A percentile compares a stretch with the other conserved stretches of the same genome.
Evolutionary conservation across 2,797 vertebrate genomes (phyloP).

Genomic region (Pteronotus mesoamericanus): DNA sequence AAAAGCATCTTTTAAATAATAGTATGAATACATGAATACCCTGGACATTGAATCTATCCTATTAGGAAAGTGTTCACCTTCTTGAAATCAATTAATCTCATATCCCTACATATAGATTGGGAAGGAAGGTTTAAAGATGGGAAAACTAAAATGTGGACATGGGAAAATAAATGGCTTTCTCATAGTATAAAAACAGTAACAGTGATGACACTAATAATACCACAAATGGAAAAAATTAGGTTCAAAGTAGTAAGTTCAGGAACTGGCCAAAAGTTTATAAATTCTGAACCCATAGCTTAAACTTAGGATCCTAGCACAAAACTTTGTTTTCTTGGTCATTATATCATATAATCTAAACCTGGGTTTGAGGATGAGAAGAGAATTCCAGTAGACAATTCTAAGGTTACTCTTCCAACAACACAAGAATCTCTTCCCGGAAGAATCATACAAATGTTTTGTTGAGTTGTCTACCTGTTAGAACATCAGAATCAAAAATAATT

Average conservation of each 20-base stretch:
- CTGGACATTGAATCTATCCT: not conserved
- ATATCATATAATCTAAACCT: not conserved
- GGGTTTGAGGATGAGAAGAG: not conserved
- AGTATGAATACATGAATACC: conserved; percentile 13
- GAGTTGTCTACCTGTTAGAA: not conserved
- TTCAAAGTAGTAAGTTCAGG: not conserved
- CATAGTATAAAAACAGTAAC: not conserved
- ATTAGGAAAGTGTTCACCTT: not conserved
- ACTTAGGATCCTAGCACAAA: not conserved
- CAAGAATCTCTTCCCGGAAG: not conserved
- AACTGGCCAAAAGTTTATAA: not conserved
- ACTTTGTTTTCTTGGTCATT: not conserved
- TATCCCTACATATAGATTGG: not conserved
- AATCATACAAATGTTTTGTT: not conserved
- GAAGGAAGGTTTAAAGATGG: not conserved
- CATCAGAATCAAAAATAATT: conserved; percentile 23
- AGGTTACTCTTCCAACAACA: not conserved
- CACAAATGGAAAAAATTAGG: not conserved
- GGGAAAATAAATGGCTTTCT: not conserved
- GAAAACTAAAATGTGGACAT: not conserved
- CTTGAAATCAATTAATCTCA: conserved; percentile 25
- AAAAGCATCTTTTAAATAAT: not conserved
- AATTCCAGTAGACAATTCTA: not conserved
- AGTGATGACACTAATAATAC: not conserved
- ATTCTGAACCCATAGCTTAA: not conserved